These are phyloP conservation scores for Xestia sexstrigata DNA, from an alignment of 2,888 invertebrate species.

Conservation along the genomic window DNA sequence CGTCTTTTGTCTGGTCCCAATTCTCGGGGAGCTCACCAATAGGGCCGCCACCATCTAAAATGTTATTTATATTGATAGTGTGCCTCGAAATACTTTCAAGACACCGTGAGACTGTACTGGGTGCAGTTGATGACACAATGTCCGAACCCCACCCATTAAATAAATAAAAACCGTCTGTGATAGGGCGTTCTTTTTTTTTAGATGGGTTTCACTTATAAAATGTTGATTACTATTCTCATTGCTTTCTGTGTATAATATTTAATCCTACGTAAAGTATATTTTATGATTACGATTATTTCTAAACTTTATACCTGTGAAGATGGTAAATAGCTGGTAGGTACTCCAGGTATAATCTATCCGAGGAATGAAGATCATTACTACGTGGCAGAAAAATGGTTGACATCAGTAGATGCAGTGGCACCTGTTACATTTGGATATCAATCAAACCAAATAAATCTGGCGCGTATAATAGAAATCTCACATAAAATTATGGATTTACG, in stretches of 20 bases:
- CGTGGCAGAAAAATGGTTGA: background rate
- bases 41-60: slow-evolving; percentile 83
- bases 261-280: too few relatives aligned
- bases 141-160: background rate
- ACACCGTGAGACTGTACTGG: slow-evolving; percentile 23
- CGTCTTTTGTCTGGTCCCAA: slow-evolving; percentile 90
- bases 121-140: slow-evolving; percentile 16
- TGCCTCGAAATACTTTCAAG: slow-evolving; percentile 49
- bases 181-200: background rate
- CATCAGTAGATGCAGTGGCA: slow-evolving; percentile 9
- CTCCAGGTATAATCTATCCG: background rate
- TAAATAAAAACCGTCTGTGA: background rate
- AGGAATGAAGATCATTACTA: background rate
- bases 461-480: background rate
- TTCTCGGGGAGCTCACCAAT: slow-evolving; percentile 88
- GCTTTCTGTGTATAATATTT: background rate
- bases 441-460: background rate
- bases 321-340: background rate
- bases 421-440: background rate
- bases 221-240: background rate
- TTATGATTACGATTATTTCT: background rate
- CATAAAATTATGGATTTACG: background rate
- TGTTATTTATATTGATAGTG: slow-evolving; percentile 56
- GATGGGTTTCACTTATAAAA: background rate
- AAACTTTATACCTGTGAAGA: background rate